Conservation (phyloP, 2,113 vertebrate genomes). For the Pseudorectes ferrugineus region DNA sequence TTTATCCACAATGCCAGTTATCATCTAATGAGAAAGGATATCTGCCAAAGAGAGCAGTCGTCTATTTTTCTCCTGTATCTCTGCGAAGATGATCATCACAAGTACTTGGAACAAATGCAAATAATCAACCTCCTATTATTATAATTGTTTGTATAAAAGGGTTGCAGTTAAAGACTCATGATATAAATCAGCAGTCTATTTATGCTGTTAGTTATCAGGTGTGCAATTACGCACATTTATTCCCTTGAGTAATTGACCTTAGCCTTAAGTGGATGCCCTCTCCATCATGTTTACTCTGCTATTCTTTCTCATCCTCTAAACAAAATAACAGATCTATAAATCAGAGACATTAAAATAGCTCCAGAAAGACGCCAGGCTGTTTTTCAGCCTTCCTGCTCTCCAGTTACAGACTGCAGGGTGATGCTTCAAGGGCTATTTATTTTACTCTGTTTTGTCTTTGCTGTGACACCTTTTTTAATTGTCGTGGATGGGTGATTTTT, state of each 20-base stretch:
- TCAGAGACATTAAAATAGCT: neutral
- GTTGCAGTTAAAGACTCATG: neutral
- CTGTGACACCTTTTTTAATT: neutral
- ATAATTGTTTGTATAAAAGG: conserved; percentile 26
- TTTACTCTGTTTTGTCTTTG: neutral
- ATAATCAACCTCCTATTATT: conserved; percentile 45
- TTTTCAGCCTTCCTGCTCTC: neutral
- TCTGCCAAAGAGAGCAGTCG: conserved; percentile 3
- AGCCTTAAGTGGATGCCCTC: conserved; percentile 7
- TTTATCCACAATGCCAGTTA: conserved; percentile 32
- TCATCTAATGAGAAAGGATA: conserved; percentile 36
- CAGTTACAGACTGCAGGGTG: neutral
- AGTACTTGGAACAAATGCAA: conserved; percentile 31
- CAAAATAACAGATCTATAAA: conserved; percentile 16
- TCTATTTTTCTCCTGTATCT: conserved; percentile 4
- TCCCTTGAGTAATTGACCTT: conserved; percentile 12
- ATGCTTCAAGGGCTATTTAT: neutral
- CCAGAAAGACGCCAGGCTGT: neutral
- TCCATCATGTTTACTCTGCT: conserved; percentile 18
- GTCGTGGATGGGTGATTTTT: neutral
- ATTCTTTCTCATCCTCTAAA: conserved; percentile 2
- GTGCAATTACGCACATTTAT: neutral
- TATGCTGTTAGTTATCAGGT: conserved; percentile 12
- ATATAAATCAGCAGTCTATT: conserved; percentile 34
- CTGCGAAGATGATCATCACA: neutral